Evolutionary conservation across 2,888 invertebrate genomes (phyloP).

Genomic region (Ormyrus pomaceus): DNA sequence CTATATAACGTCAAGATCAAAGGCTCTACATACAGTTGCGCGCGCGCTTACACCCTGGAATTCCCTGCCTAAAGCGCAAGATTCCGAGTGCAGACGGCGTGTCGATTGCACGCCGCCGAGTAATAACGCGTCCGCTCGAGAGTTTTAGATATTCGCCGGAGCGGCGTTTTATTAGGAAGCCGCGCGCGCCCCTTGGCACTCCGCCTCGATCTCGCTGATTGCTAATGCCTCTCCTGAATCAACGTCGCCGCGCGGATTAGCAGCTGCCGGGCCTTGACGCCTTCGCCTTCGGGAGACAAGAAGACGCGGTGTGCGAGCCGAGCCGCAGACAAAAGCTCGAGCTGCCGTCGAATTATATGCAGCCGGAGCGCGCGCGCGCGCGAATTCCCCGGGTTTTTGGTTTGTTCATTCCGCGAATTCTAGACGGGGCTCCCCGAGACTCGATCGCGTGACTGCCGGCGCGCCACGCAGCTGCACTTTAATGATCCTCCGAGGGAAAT

Average conservation of each 20-base stretch:
- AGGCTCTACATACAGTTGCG: too few species aligned
- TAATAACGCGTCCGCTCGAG: too few species aligned
- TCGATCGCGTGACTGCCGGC: slow-evolving; percentile 22
- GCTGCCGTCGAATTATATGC: too few species aligned
- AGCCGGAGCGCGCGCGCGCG: too few species aligned
- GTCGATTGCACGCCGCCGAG: too few species aligned
- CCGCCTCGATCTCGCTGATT: slow-evolving; percentile 62
- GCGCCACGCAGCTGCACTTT: slow-evolving; percentile 12
- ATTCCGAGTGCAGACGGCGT: too few species aligned
- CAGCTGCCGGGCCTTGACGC: slow-evolving; percentile 44
- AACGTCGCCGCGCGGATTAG: slow-evolving; percentile 63
- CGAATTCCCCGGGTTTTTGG: slow-evolving; percentile 9
- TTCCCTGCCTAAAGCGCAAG: too few species aligned
- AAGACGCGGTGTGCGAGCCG: too few species aligned
- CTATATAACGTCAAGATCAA: not conserved
- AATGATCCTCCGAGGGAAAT: slow-evolving; percentile 43
- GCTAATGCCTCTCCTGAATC: slow-evolving; percentile 66
- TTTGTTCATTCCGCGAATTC: slow-evolving; percentile 18
- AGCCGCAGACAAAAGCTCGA: too few species aligned
- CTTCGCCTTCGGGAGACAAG: too few species aligned
- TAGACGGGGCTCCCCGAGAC: not conserved
- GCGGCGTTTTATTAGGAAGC: slow-evolving; percentile 6
- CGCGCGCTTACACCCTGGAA: too few species aligned
- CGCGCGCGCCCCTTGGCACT: not conserved
- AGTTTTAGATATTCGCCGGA: not conserved